Evolutionary conservation across 2,113 vertebrate genomes (phyloP).

Genomic region (Calidris pugnax): DNA sequence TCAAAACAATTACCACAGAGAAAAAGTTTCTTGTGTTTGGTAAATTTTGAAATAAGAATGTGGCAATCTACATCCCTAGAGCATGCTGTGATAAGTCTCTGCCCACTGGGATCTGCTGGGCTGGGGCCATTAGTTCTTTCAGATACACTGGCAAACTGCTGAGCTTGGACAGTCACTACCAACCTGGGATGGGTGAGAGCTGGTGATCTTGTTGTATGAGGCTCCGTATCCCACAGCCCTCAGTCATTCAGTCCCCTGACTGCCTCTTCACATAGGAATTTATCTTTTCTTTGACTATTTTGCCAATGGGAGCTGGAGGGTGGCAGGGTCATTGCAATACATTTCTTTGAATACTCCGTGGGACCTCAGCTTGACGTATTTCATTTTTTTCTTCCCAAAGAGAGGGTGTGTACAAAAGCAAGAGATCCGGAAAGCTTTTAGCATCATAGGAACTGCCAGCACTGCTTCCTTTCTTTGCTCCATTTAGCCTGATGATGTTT

Average conservation of each 20-base stretch:
- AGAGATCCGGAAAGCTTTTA: neutral
- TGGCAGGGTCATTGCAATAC: neutral
- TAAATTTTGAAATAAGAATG: neutral
- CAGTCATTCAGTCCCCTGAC: neutral
- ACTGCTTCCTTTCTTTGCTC: neutral
- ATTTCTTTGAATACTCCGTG: neutral
- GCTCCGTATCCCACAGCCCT: neutral
- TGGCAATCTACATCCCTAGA: neutral
- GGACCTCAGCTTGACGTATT: neutral
- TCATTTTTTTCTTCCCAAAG: neutral
- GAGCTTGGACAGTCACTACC: neutral
- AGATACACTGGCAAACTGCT: neutral
- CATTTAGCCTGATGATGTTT: neutral
- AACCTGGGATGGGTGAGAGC: neutral
- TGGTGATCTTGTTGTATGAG: neutral
- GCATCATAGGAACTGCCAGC: neutral
- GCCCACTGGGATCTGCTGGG: neutral
- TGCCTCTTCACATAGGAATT: neutral
- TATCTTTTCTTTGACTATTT: neutral
- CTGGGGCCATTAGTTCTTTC: neutral
- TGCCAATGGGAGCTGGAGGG: neutral
- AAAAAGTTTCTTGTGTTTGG: neutral
- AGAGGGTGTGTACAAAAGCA: neutral
- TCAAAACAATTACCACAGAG: constrained; percentile 6
- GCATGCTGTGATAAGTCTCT: neutral